phyloP scores from a whole-genome alignment of 2,797 vertebrate species.

The Dipus sagitta region DNA sequence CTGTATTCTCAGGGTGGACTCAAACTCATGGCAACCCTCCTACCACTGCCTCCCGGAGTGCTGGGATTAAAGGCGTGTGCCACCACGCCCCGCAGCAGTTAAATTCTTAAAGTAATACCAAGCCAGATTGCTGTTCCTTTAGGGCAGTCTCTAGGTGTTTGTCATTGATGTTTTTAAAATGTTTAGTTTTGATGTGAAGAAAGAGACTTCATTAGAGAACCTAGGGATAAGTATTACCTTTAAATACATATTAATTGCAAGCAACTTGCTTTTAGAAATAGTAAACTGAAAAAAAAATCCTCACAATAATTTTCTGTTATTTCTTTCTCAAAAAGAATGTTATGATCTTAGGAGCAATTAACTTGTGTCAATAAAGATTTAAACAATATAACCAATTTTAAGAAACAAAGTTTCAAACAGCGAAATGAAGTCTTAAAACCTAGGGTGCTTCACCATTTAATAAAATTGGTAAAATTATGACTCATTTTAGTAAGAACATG shows the following conservation, averaged over 20 bases:
- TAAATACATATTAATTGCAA: conserved; percentile 47
- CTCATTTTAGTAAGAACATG: conserved; percentile 87
- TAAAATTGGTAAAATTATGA: conserved; percentile 86
- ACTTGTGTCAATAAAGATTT: conserved; percentile 63
- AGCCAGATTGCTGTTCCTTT: conserved; percentile 17
- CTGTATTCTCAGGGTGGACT: no score
- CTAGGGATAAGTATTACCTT: conserved; percentile 58
- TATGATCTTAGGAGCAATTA: conserved; percentile 48
- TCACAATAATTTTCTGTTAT: conserved; percentile 45
- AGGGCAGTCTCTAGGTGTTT: conserved; percentile 54
- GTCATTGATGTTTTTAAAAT: not conserved
- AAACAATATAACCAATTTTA: conserved; percentile 65
- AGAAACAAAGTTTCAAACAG: conserved; percentile 73
- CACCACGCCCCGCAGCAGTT: not conserved
- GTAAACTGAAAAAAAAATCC: not conserved
- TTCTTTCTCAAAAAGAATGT: conserved; percentile 39
- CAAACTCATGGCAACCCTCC: no score
- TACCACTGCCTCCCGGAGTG: no score
- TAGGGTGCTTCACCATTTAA: conserved; percentile 86
- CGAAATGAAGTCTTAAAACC: conserved; percentile 79
- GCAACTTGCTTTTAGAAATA: conserved; percentile 38
- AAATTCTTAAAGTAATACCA: conserved; percentile 33
- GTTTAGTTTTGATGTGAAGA: conserved; percentile 53
- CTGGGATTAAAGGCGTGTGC: no score
- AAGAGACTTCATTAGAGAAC: conserved; percentile 50